Conservation (phyloP, 2,888 invertebrate species). For the Acholoe squamosa region DNA sequence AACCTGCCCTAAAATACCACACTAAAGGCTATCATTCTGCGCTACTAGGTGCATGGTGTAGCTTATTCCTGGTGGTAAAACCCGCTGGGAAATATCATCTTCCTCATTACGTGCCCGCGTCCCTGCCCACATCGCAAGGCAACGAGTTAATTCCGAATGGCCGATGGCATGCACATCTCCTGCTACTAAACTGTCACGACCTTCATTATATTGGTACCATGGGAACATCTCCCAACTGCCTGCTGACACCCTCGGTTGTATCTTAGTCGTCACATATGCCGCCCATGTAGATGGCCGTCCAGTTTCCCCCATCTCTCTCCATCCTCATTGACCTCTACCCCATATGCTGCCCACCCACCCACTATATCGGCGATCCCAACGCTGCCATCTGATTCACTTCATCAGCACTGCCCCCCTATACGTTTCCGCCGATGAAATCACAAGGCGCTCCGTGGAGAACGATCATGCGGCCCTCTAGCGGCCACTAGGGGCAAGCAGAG, state of each 20-base stretch:
- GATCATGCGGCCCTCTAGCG: background rate
- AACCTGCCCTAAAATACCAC: too few species aligned
- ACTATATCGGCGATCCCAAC: background rate
- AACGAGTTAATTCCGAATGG: too few species aligned
- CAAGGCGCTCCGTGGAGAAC: background rate
- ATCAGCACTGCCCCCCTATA: background rate
- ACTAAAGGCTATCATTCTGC: too few species aligned
- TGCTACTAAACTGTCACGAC: too few species aligned
- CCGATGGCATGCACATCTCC: too few species aligned
- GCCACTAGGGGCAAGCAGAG: background rate
- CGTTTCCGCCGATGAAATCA: conserved; percentile 5
- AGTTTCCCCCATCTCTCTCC: too few species aligned
- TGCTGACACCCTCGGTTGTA: too few species aligned
- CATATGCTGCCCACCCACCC: background rate
- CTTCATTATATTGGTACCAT: too few species aligned
- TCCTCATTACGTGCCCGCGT: background rate
- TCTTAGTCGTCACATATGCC: too few species aligned
- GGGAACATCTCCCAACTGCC: background rate
- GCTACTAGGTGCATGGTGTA: background rate
- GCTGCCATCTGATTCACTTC: conserved; percentile 31
- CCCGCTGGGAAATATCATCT: background rate
- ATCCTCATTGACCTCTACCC: background rate
- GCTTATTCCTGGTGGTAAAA: background rate
- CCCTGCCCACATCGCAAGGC: background rate
- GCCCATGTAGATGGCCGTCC: background rate